phyloP scores from a whole-genome alignment of 2,113 vertebrate species.

The Sebastes schlegelii region DNA sequence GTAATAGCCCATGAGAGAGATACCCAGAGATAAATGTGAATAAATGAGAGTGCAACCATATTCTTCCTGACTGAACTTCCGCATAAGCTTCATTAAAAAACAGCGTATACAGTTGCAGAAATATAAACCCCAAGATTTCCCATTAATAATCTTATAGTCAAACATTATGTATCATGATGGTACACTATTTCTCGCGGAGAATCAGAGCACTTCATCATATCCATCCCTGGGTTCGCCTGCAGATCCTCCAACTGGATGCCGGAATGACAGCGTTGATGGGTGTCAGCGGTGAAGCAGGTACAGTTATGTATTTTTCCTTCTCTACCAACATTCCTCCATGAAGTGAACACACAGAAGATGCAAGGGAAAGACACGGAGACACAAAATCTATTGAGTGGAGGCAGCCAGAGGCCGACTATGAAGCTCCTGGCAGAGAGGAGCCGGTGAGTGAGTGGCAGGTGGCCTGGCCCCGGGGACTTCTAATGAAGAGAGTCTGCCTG shows the following conservation, averaged over 20 bases:
- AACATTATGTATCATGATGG: no score
- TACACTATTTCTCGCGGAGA: not conserved
- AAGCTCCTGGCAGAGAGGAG: constrained; percentile 48
- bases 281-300: constrained; percentile 8
- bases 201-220: constrained; percentile 5
- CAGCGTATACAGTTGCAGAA: no score
- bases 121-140: no score
- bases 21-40: no score
- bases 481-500: constrained; percentile 81
- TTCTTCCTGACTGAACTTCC: no score
- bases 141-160: no score
- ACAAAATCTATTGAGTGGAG: constrained; percentile 50
- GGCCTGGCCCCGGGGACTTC: constrained; percentile 71
- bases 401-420: constrained; percentile 39
- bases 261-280: not conserved
- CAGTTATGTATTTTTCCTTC: constrained; percentile 15
- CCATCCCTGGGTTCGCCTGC: not conserved
- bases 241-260: not conserved
- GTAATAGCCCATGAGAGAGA: no score
- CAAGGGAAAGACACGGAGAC: constrained; percentile 30
- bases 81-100: no score
- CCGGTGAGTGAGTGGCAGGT: constrained; percentile 74
- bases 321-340: constrained; percentile 13
- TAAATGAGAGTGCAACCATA: no score
- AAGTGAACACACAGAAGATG: constrained; percentile 29